Base-by-base conservation (phyloP, 1,140 invertebrate species). In the Trichoplusia ni region DNA sequence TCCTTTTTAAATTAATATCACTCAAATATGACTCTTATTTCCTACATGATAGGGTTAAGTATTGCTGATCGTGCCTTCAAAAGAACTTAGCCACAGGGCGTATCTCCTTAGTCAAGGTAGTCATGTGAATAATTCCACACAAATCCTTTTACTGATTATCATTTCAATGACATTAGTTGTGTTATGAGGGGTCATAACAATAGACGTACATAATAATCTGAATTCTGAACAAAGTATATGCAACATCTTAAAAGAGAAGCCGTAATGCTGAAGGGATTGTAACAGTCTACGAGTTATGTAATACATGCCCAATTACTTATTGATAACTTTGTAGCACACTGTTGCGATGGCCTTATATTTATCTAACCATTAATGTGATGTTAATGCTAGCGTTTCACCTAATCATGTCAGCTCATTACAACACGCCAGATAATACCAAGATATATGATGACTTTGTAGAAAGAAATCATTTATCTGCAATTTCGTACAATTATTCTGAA, bases 71-170 rank as follows among this genome's bases (percentile, higher is more conserved):
- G 51, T 18, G 11, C 8, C 25, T 21, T 13, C 47, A 74, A 80
- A 73, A 74, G 73, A 73, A 54, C 38, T 49, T 86, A 90, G 84
- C 86, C 83, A 86, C 84, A 89, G 86, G 86, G 87, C 77, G 83
- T 90, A 90, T 90, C 87, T 87, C 73, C 83, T 82, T 84, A 85
- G 83, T 86, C 70, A 81, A 83, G 73, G 78, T 67, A 90, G 71
- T 87, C 75, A 86, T 80, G 84, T 89, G 86, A 89, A 90, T 89
- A 86, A 85, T 71, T 81, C 77, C 64, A 74, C 75, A 83, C 76
- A 83, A 90, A 90, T 88, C 82, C 82, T 87, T 90, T 87, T 78
- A 82, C 63, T 73, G 79, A 84, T 89, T 90, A 87, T 90, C 85
- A 90, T 90, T 90, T 85, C 69, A 86, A 89, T 89, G 86, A 87